Evolutionary conservation across 2,797 vertebrate genomes (phyloP).

Genomic region (Sebastes diploproa): DNA sequence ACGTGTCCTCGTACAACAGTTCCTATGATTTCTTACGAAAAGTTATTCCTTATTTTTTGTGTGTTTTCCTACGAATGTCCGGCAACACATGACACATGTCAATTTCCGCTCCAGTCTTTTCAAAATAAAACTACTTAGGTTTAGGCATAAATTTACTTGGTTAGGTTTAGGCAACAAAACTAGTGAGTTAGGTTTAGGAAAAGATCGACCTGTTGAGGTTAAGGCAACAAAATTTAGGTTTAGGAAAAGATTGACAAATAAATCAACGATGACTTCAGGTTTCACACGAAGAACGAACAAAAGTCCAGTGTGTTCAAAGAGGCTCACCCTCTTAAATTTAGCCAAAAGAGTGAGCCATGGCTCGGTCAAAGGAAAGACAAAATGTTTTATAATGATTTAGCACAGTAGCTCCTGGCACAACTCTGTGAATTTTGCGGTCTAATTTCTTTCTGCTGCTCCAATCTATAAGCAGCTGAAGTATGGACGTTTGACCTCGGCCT

Average conservation of each 20-base stretch:
- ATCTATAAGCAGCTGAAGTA: slow-evolving; percentile 26
- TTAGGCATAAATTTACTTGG: no score
- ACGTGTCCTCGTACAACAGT: no score
- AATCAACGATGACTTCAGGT: neutral
- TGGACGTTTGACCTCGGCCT: slow-evolving; percentile 30
- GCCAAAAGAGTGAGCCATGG: neutral
- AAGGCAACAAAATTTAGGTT: no score
- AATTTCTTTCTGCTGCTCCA: slow-evolving; percentile 22
- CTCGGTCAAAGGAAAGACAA: neutral
- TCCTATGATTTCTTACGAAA: no score
- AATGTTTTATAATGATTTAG: neutral
- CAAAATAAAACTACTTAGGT: neutral
- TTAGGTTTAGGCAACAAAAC: no score
- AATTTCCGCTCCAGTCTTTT: neutral
- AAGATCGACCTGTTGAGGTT: no score
- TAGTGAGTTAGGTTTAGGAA: neutral
- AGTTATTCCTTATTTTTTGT: no score
- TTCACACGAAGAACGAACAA: neutral
- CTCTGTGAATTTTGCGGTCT: slow-evolving; percentile 11
- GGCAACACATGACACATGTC: no score
- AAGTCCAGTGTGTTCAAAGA: neutral
- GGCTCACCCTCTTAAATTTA: neutral
- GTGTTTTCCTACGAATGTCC: neutral
- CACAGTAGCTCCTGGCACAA: neutral
- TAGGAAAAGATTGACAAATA: neutral